phyloP scores from a whole-genome alignment of 2,888 invertebrate species.

The Amphipoea oculea region DNA sequence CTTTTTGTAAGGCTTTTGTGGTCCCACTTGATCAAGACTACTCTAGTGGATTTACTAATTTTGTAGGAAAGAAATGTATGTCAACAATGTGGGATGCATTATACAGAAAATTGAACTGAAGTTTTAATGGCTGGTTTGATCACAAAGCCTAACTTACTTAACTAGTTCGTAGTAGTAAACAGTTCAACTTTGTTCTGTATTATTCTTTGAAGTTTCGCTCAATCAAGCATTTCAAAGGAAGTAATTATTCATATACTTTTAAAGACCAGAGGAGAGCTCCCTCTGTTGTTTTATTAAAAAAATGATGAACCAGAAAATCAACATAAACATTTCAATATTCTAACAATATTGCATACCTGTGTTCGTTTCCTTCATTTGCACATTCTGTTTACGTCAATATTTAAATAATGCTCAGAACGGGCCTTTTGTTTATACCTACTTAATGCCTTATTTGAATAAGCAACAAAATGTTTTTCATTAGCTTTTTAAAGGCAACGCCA shows the following conservation, averaged over 20 bases:
- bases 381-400: slow-evolving; percentile 55
- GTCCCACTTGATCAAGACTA: slow-evolving; percentile 67
- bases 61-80: slow-evolving; percentile 6
- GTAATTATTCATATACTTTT: slow-evolving; percentile 4
- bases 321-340: slow-evolving; percentile 42
- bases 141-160: neutral
- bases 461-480: slow-evolving; percentile 65
- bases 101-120: neutral
- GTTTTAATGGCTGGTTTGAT: neutral
- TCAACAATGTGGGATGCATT: neutral
- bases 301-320: slow-evolving; percentile 16
- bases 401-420: slow-evolving; percentile 44
- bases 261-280: neutral
- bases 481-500: slow-evolving; percentile 57
- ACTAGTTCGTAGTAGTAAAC: neutral
- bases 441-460: slow-evolving; percentile 61
- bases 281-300: slow-evolving; percentile 27
- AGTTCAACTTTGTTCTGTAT: neutral
- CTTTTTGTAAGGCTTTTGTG: slow-evolving; percentile 78
- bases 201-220: neutral
- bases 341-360: slow-evolving; percentile 35
- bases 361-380: slow-evolving; percentile 46
- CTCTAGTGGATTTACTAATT: slow-evolving; percentile 52
- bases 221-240: slow-evolving; percentile 2
- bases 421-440: slow-evolving; percentile 54